phyloP scores from a whole-genome alignment of 1,140 invertebrate genomes.

The Cherax destructor region DNA sequence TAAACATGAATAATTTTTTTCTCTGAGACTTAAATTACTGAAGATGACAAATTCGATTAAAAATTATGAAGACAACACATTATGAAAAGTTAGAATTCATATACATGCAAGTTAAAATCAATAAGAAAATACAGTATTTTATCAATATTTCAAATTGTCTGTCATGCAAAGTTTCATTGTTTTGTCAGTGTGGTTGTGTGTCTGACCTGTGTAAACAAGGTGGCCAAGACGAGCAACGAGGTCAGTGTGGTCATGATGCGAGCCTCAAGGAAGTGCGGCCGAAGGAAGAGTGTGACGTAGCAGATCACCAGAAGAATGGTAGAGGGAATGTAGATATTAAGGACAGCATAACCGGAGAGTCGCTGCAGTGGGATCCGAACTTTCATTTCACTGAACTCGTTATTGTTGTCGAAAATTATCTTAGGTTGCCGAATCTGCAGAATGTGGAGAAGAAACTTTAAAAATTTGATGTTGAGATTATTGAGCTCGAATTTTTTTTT shows the following conservation, averaged over 20 bases:
- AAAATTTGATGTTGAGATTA: too few relatives aligned
- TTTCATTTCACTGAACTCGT: constrained; percentile 15
- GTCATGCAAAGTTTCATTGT: background rate
- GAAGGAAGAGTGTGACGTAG: constrained; percentile 44
- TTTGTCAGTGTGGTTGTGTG: background rate
- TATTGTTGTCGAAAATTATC: constrained; percentile 1
- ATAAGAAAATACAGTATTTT: background rate
- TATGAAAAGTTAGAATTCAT: constrained; percentile 21
- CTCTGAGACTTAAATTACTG: too few relatives aligned
- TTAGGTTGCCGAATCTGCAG: background rate
- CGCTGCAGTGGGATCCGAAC: constrained; percentile 28
- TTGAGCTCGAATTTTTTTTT: too few relatives aligned
- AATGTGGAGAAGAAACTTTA: background rate
- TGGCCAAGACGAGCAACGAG: constrained; percentile 36
- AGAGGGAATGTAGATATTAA: constrained; percentile 49
- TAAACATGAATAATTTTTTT: too few relatives aligned
- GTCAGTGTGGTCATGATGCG: constrained; percentile 39
- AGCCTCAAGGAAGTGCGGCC: constrained; percentile 23
- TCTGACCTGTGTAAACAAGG: constrained; percentile 40
- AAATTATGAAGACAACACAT: constrained; percentile 30
- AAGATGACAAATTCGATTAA: background rate
- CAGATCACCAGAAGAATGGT: constrained; percentile 47
- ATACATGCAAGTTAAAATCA: constrained; percentile 22
- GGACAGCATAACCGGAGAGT: constrained; percentile 32
- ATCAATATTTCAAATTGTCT: too few relatives aligned